Conservation (phyloP, 2,113 vertebrate species). For the Talpa occidentalis region DNA sequence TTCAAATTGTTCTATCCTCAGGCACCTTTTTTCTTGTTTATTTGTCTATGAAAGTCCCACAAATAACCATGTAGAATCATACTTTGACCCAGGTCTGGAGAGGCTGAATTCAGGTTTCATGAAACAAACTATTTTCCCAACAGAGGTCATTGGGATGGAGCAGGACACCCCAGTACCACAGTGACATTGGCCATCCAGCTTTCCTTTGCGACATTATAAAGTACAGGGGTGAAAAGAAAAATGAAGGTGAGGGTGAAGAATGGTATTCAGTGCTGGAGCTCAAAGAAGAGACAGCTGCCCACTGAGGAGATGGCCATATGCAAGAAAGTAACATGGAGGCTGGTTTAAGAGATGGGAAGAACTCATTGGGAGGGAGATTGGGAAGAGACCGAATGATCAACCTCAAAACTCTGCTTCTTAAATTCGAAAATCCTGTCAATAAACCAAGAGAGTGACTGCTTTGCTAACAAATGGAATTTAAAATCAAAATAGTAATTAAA, state of each 20-base stretch:
- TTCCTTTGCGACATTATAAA: neutral
- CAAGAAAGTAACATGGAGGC: neutral
- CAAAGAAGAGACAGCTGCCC: neutral
- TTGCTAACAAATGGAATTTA: neutral
- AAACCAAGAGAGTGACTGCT: neutral
- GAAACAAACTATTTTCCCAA: neutral
- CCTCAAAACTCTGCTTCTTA: neutral
- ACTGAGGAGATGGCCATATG: neutral
- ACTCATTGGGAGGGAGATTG: neutral
- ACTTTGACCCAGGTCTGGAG: neutral
- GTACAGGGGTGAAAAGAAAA: neutral
- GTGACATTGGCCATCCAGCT: neutral
- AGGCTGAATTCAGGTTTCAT: neutral
- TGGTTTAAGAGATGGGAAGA: neutral
- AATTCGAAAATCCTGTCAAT: neutral
- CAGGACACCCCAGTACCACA: too few relatives aligned
- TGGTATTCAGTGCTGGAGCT: neutral
- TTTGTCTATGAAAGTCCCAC: neutral
- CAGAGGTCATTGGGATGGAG: neutral
- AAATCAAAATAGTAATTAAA: neutral
- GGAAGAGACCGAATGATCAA: neutral
- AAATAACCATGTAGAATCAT: neutral
- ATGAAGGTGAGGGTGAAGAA: neutral
- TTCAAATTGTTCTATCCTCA: neutral
- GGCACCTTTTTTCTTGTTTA: neutral